Percentiles rank a stretch among this genome's conserved stretches.
Conservation (phyloP, 2,113 vertebrate genomes). For the Platycercus adscitus region DNA sequence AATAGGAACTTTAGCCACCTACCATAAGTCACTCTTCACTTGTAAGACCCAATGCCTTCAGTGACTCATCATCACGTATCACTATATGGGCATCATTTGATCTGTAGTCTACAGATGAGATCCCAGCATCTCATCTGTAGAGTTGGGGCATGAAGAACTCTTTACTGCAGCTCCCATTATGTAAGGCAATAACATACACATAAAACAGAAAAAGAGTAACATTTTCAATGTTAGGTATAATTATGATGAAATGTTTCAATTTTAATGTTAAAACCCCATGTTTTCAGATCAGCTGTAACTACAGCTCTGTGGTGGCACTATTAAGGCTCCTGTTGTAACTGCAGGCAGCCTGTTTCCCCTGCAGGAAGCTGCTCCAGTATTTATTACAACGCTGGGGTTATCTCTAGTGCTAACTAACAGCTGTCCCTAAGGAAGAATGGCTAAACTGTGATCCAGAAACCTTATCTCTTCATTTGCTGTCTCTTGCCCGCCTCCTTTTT, state of each 20-base stretch:
- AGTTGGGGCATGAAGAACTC: neutral
- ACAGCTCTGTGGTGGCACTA: neutral
- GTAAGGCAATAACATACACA: neutral
- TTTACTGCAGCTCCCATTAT: neutral
- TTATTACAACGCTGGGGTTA: neutral
- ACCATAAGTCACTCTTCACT: neutral
- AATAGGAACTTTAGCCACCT: neutral
- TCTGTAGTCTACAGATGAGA: neutral
- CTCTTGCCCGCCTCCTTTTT: neutral
- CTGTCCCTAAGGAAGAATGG: neutral
- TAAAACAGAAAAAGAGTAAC: neutral
- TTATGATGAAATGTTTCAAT: neutral
- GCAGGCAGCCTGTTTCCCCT: neutral
- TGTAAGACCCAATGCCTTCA: neutral
- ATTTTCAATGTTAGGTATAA: neutral
- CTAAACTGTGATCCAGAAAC: neutral
- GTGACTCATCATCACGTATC: neutral
- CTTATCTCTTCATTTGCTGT: neutral
- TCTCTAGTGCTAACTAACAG: neutral
- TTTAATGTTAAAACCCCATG: accelerated
- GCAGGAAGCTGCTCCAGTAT: neutral
- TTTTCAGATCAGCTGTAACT: neutral
- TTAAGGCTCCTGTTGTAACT: neutral
- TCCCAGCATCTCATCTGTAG: neutral
- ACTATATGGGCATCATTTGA: neutral